Conservation (phyloP, 2,888 invertebrate genomes). For the Drosophila barbarae region DNA sequence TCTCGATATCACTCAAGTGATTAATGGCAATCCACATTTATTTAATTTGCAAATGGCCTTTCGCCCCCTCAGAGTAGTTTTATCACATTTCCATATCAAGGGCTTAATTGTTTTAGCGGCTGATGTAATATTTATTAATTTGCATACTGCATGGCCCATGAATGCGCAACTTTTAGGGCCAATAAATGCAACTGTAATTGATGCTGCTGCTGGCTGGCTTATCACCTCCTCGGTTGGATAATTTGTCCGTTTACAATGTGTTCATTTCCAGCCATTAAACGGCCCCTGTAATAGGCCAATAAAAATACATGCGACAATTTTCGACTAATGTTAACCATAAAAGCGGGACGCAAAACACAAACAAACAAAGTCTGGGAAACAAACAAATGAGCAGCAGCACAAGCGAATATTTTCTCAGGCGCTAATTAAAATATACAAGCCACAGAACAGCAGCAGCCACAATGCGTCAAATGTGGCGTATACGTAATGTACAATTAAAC, state of each 20-base stretch:
- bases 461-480: conserved; percentile 66
- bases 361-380: conserved; percentile 14
- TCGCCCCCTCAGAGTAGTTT: conserved; percentile 5
- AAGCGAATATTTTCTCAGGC: conserved; percentile 44
- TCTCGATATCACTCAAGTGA: not conserved
- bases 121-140: conserved; percentile 26
- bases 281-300: conserved; percentile 31
- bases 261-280: conserved; percentile 48
- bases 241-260: conserved; percentile 50
- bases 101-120: conserved; percentile 20
- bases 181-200: conserved; percentile 41
- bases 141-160: conserved; percentile 32
- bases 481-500: conserved; percentile 66
- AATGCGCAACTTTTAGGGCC: conserved; percentile 23
- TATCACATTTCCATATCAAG: conserved; percentile 17
- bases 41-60: conserved; percentile 19
- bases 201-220: conserved; percentile 38
- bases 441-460: conserved; percentile 37
- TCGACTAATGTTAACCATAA: conserved; percentile 45
- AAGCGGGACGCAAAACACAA: conserved; percentile 28
- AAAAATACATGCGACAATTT: conserved; percentile 39
- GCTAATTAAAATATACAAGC: conserved; percentile 61
- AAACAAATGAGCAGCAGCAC: conserved; percentile 7
- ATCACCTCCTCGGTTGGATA: conserved; percentile 24
- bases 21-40: conserved; percentile 2